phyloP scores from a whole-genome alignment of 2,888 invertebrate species.

The Gnatocerus cornutus region DNA sequence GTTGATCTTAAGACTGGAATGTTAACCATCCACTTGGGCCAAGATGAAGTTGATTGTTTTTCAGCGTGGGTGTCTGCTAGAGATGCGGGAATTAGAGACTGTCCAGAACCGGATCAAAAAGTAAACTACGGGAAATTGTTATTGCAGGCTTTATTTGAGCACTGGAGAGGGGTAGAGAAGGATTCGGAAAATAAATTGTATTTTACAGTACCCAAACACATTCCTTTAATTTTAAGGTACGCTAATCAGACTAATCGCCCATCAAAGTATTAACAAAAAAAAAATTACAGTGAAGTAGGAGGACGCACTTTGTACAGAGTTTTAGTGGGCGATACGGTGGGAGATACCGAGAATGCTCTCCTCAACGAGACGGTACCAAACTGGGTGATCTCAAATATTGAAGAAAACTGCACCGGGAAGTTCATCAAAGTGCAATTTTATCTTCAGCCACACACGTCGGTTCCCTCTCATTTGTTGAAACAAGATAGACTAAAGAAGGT shows the following conservation, averaged over 20 bases:
- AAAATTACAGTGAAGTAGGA: conserved; percentile 87
- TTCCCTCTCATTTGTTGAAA: conserved; percentile 76
- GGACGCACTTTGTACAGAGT: conserved; percentile 94
- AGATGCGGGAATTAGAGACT: conserved; percentile 86
- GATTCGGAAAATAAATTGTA: conserved; percentile 84
- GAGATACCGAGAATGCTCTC: conserved; percentile 94
- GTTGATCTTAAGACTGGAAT: conserved; percentile 99
- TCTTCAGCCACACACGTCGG: conserved; percentile 92
- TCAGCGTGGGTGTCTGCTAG: conserved; percentile 98
- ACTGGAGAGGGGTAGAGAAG: conserved; percentile 85
- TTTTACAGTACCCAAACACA: conserved; percentile 95
- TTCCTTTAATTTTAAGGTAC: conserved; percentile 95
- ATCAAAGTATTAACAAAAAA: no score
- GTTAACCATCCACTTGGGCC: conserved; percentile 96
- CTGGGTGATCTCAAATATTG: conserved; percentile 96
- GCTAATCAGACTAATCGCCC: no score
- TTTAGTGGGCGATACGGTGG: conserved; percentile 92
- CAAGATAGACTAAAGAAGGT: conserved; percentile 88
- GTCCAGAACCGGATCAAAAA: conserved; percentile 83
- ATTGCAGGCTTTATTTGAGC: conserved; percentile 94
- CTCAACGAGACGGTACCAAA: conserved; percentile 95
- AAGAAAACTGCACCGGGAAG: conserved; percentile 95
- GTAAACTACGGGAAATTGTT: conserved; percentile 97
- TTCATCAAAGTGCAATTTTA: conserved; percentile 98
- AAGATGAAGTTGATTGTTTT: conserved; percentile 98